Evolutionary conservation across 2,113 vertebrate species (phyloP), one percentile per base, ranked within the genome.

Genomic region (Maccullochella peelii): DNA sequence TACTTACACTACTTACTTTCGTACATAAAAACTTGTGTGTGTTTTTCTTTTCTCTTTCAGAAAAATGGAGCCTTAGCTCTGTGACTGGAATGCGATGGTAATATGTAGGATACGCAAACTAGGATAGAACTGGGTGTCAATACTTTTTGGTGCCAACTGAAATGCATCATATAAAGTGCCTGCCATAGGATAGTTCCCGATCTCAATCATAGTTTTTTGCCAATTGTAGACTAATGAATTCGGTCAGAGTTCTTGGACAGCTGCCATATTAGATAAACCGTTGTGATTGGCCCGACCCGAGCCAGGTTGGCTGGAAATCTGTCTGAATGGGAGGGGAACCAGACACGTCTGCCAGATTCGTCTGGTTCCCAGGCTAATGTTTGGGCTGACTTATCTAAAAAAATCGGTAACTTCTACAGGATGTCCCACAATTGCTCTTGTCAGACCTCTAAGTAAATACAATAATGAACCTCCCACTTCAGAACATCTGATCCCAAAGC

Each of bases 401-500:
- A 27, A 18, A 47, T 6, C 0, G 25, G 3, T 47, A 40, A 50
- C 36, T 27, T 38, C 40, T 14, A 21, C 27, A 50, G 16, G 11
- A 75, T 40, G 27, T 23, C 33, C 40, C 62, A 54, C 23, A 49
- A 12, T 27, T 49, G 20, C 50, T 61, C 40, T 27, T 21, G 25
- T 80, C 2, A 38, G 50, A 66, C 61, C 16, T 4, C 18, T 18
- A 57, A 65, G 58, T 83, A 33, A 62, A 47, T 52, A 21, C 42
- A 75, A 59, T 8, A 57, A 71, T 71, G 4, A 57, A 65, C 40
- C 9, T 71, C 27, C 38, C 18, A n/a, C 42, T 36, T 84, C 14
- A 21, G 10, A 62, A 15, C 65, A 78, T 14, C 16, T 25, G 15
- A 52, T 50, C 50, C 30, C 52, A 58, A 14, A 30, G 5, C 38